A percentile compares a stretch with the other conserved stretches of the same genome.
phyloP scores from a whole-genome alignment of 2,888 invertebrate genomes.

The Polia nebulosa region DNA sequence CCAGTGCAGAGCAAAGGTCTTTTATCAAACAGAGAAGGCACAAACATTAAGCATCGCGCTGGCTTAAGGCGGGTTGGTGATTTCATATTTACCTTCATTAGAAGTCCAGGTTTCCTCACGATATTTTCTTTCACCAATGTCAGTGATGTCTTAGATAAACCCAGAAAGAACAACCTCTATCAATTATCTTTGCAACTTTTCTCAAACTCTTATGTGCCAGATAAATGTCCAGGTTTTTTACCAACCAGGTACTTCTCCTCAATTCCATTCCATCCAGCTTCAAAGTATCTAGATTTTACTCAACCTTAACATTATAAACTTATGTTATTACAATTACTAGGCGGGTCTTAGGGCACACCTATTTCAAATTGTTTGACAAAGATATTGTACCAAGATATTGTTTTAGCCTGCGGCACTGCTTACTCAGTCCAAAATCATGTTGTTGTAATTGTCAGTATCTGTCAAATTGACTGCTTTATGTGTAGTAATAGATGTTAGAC shows the following conservation, averaged over 20 bases:
- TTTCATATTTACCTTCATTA: not conserved
- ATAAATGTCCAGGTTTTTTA: not conserved
- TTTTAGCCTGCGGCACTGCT: constrained; percentile 53
- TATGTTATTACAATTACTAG: constrained; percentile 37
- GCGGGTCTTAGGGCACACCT: constrained; percentile 55
- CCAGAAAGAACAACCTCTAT: too few relatives aligned
- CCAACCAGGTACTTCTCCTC: not conserved
- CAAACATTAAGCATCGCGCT: not conserved
- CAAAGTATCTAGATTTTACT: constrained; percentile 19
- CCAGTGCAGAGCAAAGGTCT: not conserved
- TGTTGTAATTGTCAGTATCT: constrained; percentile 37
- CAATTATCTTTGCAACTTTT: not conserved
- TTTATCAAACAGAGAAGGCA: not conserved
- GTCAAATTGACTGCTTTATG: constrained; percentile 32
- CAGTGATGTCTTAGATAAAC: not conserved
- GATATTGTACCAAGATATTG: constrained; percentile 36
- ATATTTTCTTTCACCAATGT: not conserved
- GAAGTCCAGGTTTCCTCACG: not conserved
- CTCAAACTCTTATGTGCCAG: not conserved
- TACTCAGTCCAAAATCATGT: constrained; percentile 45
- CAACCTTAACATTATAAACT: constrained; percentile 31
- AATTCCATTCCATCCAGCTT: constrained; percentile 12
- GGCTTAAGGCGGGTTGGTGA: not conserved
- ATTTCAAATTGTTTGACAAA: constrained; percentile 48
- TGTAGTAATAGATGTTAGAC: constrained; percentile 20